Evolutionary conservation across 2,113 vertebrate genomes (phyloP), one percentile per base, ranked within the genome.

Genomic region (Cervus canadensis): DNA sequence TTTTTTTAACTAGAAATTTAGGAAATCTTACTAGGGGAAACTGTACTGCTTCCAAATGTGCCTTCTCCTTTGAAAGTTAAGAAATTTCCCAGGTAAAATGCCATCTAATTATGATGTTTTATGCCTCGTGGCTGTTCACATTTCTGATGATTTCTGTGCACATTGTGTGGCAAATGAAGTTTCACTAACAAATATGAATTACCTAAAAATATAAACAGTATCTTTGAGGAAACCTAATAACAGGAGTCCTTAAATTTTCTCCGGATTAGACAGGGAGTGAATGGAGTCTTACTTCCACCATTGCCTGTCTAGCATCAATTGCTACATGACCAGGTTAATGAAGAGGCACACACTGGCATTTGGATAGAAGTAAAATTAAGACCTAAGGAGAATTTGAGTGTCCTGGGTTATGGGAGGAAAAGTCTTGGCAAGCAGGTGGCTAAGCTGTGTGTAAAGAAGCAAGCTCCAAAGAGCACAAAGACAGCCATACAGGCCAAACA

Each of bases 41-140:
- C 25, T 6, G 16, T 30, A 6, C n/a, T 30, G 5, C n/a, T 78
- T 92, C 40, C 6, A 60, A 89, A 89, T 28, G 17, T 40, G 50
- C 7, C 74, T 89, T 95, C n/a, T 59, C 33, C 81, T 94, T 84
- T n/a, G 67, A 25, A 97, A 97, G 19, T 71, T 36, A 87, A 94
- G 79, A 96, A 87, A 12, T 95, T 81, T 54, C 64, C 84, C 25
- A 40, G 40, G 52, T 90, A 82, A 89, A 92, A 82, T 36, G 33
- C 11, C 10, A 28, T 91, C 16, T 40, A 57, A 52, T 36, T 2
- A 16, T 95, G n/a, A 82, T 52, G 28, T 52, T 74, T 91, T 74
- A 52, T 91, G 19, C 10, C 28, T 91, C 48, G 14, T 16, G 48
- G 19, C 4, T 48, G 9, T 15, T 30, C 40, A 57, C 6, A 30